Base-by-base conservation (phyloP, 1,140 invertebrate genomes). In the Platyura marginata region DNA sequence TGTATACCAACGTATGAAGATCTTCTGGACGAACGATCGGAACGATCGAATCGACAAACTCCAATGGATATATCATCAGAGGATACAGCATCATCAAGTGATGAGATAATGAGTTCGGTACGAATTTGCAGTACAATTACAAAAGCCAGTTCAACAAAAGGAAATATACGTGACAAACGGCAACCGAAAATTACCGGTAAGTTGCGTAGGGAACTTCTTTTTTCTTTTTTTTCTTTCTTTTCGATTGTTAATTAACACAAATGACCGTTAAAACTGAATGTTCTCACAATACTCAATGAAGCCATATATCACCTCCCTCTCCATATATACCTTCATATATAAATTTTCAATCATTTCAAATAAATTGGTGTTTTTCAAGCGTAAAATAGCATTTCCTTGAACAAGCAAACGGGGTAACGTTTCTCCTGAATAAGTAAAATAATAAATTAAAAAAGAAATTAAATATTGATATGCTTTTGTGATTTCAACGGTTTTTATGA, bases 181-280 rank as follows among this genome's bases (percentile, higher is more conserved):
- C 58, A 61, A 44, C 56, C 51, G 13, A 61, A 61, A 56, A 61
- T 61, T 47, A 61, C 58, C 58, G 58, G 58, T 61, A 49, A 58
- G 51, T 53, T 42, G 11, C 25, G 13, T 8, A 29, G 13, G 6
- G 25, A 6, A 13, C 13, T 29, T 8, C 13, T 29, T 29, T 29
- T 29, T 29, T 29, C 13, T 8, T 29, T 29, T n/a, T n/a, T n/a
- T n/a, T n/a, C n/a, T n/a, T n/a, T n/a, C n/a, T n/a, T n/a, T n/a
- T n/a, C n/a, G n/a, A n/a, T n/a, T n/a, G n/a, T n/a, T n/a, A n/a
- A n/a, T n/a, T n/a, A n/a, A n/a, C n/a, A n/a, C n/a, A n/a, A n/a
- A n/a, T n/a, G n/a, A n/a, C n/a, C n/a, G n/a, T n/a, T n/a, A n/a
- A n/a, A n/a, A n/a, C n/a, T n/a, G n/a, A n/a, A n/a, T n/a, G n/a